Base-by-base conservation (phyloP, 2,797 vertebrate genomes). In the Pangasius mekongensis region DNA sequence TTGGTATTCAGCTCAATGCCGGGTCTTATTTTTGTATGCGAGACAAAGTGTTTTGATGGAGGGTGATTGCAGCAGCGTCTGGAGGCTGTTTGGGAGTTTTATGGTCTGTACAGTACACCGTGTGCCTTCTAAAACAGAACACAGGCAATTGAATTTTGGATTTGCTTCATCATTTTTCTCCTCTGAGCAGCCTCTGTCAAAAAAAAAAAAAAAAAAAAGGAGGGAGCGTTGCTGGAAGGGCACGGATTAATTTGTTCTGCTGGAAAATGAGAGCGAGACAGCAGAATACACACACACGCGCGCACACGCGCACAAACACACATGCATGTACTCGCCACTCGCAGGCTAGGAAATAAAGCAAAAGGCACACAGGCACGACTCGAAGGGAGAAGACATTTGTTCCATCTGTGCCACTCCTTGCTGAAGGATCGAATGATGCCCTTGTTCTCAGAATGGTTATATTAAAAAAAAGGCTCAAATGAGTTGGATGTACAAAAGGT, bases 31-130 rank as follows among this genome's bases (percentile, higher is more conserved):
- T 99, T 97, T 98, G 97, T 97, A 98, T 98, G 97, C 97, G 97
- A 99, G 98, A 98, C 98, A 98, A 98, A 98, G 98, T 99, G 98
- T 98, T 99, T 99, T 99, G 98, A 99, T 99, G 98, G 97, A 98
- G 97, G 97, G 96, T 97, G 98, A 98, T 98, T 97, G 98, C 97
- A 95, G 97, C 96, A 97, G 97, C 96, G 97, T 98, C 97, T 97
- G 96, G 97, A 97, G 97, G 96, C 96, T 97, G 96, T 95, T 94
- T 97, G 95, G 95, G 97, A 97, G 97, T 97, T 98, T 98, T 98
- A 98, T 97, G 97, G 97, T 93, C 96, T 96, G 97, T 98, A 98
- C 97, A 98, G 98, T 97, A 97, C 98, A 98, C 97, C 94, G 96
- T 98, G 98, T 98, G 97, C 97, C 97, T 97, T 97, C 96, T 93